A percentile compares a stretch with the other conserved stretches of the same genome.
phyloP scores from a whole-genome alignment of 2,113 vertebrate genomes.

The Neolamprologus falcicula region DNA sequence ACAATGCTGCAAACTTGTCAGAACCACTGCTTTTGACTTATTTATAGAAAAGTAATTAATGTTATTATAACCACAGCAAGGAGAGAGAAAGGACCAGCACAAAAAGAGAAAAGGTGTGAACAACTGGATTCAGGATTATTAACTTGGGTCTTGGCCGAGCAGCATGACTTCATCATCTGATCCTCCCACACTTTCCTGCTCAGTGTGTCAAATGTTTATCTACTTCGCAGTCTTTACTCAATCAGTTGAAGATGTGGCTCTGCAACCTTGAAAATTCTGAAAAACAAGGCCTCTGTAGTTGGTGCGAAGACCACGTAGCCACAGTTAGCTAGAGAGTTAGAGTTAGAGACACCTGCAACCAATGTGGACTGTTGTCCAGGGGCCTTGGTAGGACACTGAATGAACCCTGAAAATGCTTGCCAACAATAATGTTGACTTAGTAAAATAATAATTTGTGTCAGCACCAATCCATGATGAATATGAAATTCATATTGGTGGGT shows the following conservation, averaged over 20 bases:
- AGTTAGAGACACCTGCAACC: background rate
- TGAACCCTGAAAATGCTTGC: background rate
- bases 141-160: background rate
- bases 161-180: background rate
- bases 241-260: background rate
- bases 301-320: accelerated
- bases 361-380: background rate
- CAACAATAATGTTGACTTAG: background rate
- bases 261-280: background rate
- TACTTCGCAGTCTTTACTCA: background rate
- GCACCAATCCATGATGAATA: background rate
- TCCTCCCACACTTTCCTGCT: background rate
- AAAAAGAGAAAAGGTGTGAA: background rate
- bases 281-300: background rate
- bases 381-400: background rate
- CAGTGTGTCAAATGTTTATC: background rate
- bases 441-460: background rate
- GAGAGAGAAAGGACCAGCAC: background rate
- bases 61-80: background rate
- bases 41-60: background rate
- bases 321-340: background rate
- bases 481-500: background rate
- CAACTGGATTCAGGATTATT: background rate
- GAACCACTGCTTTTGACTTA: background rate
- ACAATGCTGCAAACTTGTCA: background rate